Evolutionary conservation across 1,140 invertebrate genomes (phyloP).

Genomic region (Trissolcus basalis): DNA sequence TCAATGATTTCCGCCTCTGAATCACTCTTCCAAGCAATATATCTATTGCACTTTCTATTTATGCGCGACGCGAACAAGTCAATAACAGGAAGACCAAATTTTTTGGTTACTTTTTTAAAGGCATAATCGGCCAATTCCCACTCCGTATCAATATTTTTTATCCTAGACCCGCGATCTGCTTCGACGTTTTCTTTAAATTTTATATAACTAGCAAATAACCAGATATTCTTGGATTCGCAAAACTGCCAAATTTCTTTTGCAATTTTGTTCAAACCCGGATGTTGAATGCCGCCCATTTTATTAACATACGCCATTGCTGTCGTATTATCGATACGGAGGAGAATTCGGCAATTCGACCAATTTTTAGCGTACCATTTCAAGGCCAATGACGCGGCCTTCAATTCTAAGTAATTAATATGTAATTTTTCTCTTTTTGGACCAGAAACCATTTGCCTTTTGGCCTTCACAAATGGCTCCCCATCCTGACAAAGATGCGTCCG

Average conservation of each 20-base stretch:
- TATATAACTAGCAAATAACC: conserved; percentile 26
- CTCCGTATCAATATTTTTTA: conserved; percentile 25
- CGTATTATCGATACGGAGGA: conserved; percentile 53
- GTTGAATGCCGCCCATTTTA: conserved; percentile 36
- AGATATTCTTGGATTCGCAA: conserved; percentile 31
- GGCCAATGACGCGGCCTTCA: conserved; percentile 24
- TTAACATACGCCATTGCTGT: conserved; percentile 55
- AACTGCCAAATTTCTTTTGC: conserved; percentile 32
- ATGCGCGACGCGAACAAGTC: conserved; percentile 26
- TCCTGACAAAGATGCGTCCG: conserved; percentile 27
- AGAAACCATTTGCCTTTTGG: conserved; percentile 19
- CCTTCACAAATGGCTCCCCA: conserved; percentile 29
- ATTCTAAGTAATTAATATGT: conserved; percentile 45
- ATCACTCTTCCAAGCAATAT: conserved; percentile 48
- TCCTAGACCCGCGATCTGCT: conserved; percentile 22
- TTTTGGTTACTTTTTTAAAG: conserved; percentile 3
- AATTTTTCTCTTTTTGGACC: conserved; percentile 8
- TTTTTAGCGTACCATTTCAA: conserved; percentile 18
- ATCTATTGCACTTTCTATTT: conserved; percentile 57
- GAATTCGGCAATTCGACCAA: conserved; percentile 56
- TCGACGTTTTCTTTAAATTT: conserved; percentile 22
- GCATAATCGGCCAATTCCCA: conserved; percentile 11
- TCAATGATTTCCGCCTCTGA: conserved; percentile 41
- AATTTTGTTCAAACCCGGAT: conserved; percentile 24
- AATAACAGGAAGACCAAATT: conserved; percentile 4